phyloP scores from a whole-genome alignment of 2,113 vertebrate species.

The Ramphastos sulfuratus region DNA sequence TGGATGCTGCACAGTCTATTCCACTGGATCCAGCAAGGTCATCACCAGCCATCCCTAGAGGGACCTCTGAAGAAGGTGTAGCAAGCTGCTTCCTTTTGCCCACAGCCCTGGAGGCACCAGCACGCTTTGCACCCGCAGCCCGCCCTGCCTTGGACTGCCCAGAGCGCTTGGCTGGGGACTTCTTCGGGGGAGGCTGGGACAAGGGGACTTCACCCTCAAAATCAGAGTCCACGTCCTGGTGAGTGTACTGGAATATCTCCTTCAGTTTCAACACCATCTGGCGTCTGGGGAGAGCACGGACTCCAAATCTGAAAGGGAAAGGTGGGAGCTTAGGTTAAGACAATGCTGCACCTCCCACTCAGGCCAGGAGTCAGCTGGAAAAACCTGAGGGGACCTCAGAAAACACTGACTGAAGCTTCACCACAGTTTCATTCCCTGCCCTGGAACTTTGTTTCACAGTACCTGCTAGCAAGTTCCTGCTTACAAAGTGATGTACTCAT shows the following conservation, averaged over 20 bases:
- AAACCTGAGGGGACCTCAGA: not conserved
- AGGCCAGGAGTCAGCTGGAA: not conserved
- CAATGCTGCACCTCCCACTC: not conserved
- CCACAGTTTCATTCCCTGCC: not conserved
- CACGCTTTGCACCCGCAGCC: not conserved
- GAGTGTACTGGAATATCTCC: constrained; percentile 97
- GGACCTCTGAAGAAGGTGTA: not conserved
- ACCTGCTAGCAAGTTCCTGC: not conserved
- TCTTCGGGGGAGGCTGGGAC: constrained; percentile 34
- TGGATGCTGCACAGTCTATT: not conserved
- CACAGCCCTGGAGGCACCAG: not conserved
- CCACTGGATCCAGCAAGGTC: not conserved
- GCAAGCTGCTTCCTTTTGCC: not conserved
- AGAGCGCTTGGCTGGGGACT: not conserved
- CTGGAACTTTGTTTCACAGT: not conserved
- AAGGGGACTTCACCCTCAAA: constrained; percentile 73
- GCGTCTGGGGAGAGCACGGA: constrained; percentile 90
- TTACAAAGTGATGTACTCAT: not conserved
- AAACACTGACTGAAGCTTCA: not conserved
- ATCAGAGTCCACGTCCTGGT: constrained; percentile 82
- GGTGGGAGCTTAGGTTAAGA: not conserved
- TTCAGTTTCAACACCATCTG: constrained; percentile 97
- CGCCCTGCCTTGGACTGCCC: not conserved
- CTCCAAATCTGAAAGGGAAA: constrained; percentile 84
- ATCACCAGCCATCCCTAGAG: not conserved